phyloP scores from a whole-genome alignment of 2,888 invertebrate species.

The Podotricha telesiphe region DNA sequence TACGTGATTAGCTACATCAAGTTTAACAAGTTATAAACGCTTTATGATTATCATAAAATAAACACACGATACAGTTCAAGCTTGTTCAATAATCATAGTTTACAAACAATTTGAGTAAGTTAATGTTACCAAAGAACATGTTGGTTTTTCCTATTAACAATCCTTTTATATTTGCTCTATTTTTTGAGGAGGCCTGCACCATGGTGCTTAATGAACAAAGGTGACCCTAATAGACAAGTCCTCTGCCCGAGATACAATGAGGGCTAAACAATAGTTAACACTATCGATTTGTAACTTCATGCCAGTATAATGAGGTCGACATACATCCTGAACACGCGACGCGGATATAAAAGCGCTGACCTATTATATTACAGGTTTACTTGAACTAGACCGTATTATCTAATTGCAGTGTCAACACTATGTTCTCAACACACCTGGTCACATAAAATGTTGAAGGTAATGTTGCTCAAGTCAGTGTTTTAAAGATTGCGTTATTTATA shows the following conservation, averaged over 20 bases:
- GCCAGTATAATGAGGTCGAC: slow-evolving; percentile 35
- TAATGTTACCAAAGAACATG: neutral
- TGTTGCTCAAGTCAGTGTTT: too few relatives aligned
- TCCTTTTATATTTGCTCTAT: neutral
- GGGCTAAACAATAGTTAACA: neutral
- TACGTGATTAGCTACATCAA: neutral
- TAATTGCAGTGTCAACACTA: slow-evolving; percentile 29
- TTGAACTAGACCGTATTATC: slow-evolving; percentile 41
- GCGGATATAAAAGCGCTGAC: slow-evolving; percentile 42
- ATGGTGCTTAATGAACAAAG: neutral
- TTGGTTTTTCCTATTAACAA: too few relatives aligned
- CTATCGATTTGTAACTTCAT: slow-evolving; percentile 22
- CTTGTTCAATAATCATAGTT: neutral
- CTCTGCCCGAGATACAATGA: neutral
- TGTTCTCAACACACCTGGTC: slow-evolving; percentile 20
- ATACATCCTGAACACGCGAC: slow-evolving; percentile 43
- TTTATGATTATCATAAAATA: neutral
- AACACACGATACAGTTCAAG: neutral
- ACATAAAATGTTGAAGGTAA: neutral
- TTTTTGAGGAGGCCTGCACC: neutral
- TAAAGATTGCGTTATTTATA: too few relatives aligned
- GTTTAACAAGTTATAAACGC: neutral
- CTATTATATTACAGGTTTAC: slow-evolving; percentile 43
- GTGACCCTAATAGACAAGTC: neutral
- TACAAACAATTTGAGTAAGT: neutral